Base-by-base conservation (phyloP, 2,797 vertebrate genomes). In the Danio albolineatus region DNA sequence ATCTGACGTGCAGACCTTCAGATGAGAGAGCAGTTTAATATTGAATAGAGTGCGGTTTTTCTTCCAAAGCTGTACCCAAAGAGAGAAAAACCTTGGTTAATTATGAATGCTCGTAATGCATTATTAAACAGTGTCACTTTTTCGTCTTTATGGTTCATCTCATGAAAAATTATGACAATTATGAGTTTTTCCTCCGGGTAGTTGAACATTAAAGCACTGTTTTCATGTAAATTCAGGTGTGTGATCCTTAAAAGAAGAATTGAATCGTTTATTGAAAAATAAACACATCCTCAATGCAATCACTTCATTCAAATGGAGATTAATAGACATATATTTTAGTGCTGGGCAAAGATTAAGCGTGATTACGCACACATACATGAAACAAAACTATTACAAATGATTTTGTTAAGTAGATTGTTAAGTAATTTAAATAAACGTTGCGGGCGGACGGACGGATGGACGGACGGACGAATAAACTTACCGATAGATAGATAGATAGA, bases 111-210 rank as follows among this genome's bases (percentile, higher is more conserved):
- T 92, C 80, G 83, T 89, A 88, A 95, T 97, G 92, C 94, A 99
- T 98, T 96, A 97, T 97, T 97, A 91, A 98, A 94, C 90, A 93
- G 91, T 94, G 95, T 95, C 94, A 95, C 94, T 96, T 96, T 94
- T 95, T 93, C 90, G 92, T 91, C 94, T 96, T 95, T 95, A 94
- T 92, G 92, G 93, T 95, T 95, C 93, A 95, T 92, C 91, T 94
- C 90, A 92, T 96, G 93, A 97, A 95, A 96, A 96, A 98, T 96
- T 81, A 96, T 94, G 95, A 93, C 96, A 97, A 96, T 97, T 97
- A 96, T 94, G 90, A 92, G 93, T 91, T 94, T 96, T 91, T 94
- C 93, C 93, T 93, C 83, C 86, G 56, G 92, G 92, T 93, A 92
- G 86, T 94, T 91, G 92, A 92, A 88, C 79, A 73, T 67, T 21